Evolutionary conservation across 2,888 invertebrate species (phyloP).

Genomic region (Polymixis lichenea): DNA sequence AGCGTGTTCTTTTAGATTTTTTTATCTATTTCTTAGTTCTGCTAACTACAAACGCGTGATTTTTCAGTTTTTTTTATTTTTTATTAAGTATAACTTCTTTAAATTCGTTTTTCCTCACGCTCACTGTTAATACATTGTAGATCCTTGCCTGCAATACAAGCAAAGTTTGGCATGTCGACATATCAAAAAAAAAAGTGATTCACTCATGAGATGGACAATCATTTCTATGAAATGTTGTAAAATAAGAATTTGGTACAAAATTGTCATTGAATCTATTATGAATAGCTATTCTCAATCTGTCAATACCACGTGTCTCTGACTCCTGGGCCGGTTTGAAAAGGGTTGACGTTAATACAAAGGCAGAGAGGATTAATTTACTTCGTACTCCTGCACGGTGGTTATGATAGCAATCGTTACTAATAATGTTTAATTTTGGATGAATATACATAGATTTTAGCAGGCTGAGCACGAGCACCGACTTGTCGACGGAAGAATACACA

Average conservation of each 20-base stretch:
- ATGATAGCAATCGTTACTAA: slow-evolving; percentile 48
- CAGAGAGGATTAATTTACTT: slow-evolving; percentile 59
- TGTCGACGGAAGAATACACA: too few species aligned
- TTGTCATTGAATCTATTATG: slow-evolving; percentile 18
- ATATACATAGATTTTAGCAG: neutral
- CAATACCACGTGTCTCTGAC: slow-evolving; percentile 55
- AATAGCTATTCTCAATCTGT: slow-evolving; percentile 50
- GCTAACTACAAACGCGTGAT: too few species aligned
- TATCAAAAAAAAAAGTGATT: neutral
- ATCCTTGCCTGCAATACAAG: neutral
- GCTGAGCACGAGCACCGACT: too few species aligned
- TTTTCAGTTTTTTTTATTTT: too few species aligned
- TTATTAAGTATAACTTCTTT: too few species aligned
- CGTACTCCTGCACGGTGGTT: slow-evolving; percentile 29
- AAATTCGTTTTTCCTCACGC: neutral
- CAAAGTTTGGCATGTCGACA: neutral
- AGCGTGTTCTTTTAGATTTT: too few species aligned
- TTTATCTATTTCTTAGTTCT: too few species aligned
- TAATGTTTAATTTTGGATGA: slow-evolving; percentile 20
- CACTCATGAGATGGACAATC: neutral
- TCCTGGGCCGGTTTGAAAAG: slow-evolving; percentile 52
- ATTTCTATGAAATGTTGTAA: neutral
- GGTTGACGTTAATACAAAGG: slow-evolving; percentile 63
- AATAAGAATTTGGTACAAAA: slow-evolving; percentile 1
- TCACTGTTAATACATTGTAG: neutral